Evolutionary conservation across 2,797 vertebrate genomes (phyloP).

Genomic region (Tapera naevia): DNA sequence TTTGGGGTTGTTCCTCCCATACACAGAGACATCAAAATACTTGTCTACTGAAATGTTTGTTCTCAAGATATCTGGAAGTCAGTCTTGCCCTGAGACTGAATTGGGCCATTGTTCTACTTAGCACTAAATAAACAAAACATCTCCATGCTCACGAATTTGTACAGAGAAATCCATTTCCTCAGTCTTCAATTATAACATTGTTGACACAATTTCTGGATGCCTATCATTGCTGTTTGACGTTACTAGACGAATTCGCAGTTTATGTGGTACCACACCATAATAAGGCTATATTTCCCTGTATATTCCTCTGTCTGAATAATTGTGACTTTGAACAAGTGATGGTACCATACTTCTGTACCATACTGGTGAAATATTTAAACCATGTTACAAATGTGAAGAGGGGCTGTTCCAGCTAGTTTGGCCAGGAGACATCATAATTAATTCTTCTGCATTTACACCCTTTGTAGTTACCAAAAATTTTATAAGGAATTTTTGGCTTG

Average conservation of each 20-base stretch:
- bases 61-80: conserved; percentile 8
- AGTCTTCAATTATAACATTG: not conserved
- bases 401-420: not conserved
- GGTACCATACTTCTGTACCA: not conserved
- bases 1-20: not conserved
- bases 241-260: not conserved
- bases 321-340: not conserved
- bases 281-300: not conserved
- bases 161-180: not conserved
- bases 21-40: not conserved
- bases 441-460: not conserved
- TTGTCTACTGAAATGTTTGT: not conserved
- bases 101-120: not conserved
- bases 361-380: not conserved
- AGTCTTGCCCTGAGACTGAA: not conserved
- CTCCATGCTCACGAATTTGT: not conserved
- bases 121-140: not conserved
- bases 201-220: not conserved
- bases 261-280: not conserved
- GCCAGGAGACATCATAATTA: not conserved
- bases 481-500: not conserved
- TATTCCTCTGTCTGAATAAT: not conserved
- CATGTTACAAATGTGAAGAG: not conserved
- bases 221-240: not conserved
- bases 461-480: not conserved